Percentiles rank a stretch among this genome's conserved stretches.
Evolutionary conservation across 2,113 vertebrate species (phyloP).

Genomic region (Phainopepla nitens): DNA sequence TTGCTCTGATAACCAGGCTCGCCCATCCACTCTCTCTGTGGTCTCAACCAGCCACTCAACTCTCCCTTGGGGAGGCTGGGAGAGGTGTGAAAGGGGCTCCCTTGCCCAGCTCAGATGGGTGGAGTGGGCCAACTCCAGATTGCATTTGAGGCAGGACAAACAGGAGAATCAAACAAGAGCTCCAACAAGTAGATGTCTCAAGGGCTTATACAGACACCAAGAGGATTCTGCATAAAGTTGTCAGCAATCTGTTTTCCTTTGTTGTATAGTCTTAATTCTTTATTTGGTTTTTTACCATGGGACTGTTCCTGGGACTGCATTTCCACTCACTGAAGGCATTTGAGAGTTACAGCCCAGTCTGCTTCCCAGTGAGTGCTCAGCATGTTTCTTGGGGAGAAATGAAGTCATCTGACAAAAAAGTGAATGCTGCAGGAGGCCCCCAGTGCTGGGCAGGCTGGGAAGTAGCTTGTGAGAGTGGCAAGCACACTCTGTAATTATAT

Average conservation of each 20-base stretch:
- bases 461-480: background rate
- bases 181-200: background rate
- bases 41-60: background rate
- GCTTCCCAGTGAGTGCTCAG: background rate
- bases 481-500: background rate
- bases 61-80: rapidly evolving
- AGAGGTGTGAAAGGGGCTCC: background rate
- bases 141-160: background rate
- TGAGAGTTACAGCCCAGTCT: background rate
- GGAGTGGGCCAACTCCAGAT: background rate
- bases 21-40: rapidly evolving
- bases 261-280: background rate
- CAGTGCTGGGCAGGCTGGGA: background rate
- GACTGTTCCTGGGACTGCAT: background rate
- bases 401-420: background rate
- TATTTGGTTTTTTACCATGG: background rate
- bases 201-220: background rate
- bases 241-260: background rate
- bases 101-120: background rate
- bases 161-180: background rate
- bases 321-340: background rate
- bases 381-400: background rate
- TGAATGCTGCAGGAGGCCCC: background rate
- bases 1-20: background rate
- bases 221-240: background rate